A percentile compares a stretch with the other conserved stretches of the same genome.
phyloP scores from a whole-genome alignment of 30 jellyfish, hydroid and myxozoan species.

The Catostylus mosaicus region DNA sequence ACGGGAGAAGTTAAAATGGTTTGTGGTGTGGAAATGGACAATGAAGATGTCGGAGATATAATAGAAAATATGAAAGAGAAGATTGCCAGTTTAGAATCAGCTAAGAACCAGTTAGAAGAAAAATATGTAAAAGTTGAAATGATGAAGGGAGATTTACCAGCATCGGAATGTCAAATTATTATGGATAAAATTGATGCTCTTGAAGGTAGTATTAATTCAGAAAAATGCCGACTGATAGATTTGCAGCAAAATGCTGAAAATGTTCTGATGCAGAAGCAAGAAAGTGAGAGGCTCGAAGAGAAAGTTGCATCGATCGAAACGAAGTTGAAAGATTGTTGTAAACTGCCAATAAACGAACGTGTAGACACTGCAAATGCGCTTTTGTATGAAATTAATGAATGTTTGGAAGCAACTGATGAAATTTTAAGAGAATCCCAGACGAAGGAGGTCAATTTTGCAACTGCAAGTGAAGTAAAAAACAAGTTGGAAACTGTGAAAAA shows the following conservation, averaged over 20 bases:
- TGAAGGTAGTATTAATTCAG: background rate
- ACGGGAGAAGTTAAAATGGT: background rate
- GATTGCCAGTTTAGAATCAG: background rate
- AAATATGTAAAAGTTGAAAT: background rate
- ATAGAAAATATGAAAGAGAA: too few species aligned
- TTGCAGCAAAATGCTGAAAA: background rate
- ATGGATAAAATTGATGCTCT: background rate
- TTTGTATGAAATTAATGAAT: background rate
- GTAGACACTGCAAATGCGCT: background rate
- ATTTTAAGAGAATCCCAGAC: background rate
- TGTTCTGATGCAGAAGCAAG: background rate
- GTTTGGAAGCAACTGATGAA: background rate
- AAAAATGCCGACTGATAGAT: background rate
- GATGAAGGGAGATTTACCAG: background rate
- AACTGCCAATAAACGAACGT: constrained; percentile 8
- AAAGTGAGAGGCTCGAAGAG: background rate
- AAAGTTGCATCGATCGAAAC: background rate
- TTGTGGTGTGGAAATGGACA: background rate
- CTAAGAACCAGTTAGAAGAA: background rate
- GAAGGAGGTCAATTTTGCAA: background rate
- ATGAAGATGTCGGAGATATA: background rate
- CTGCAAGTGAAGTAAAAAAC: background rate
- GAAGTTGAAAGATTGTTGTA: background rate
- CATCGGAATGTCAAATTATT: background rate
- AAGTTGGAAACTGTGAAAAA: background rate